Conservation (phyloP, 1,140 invertebrate species). For the Diorhabda elongata region DNA sequence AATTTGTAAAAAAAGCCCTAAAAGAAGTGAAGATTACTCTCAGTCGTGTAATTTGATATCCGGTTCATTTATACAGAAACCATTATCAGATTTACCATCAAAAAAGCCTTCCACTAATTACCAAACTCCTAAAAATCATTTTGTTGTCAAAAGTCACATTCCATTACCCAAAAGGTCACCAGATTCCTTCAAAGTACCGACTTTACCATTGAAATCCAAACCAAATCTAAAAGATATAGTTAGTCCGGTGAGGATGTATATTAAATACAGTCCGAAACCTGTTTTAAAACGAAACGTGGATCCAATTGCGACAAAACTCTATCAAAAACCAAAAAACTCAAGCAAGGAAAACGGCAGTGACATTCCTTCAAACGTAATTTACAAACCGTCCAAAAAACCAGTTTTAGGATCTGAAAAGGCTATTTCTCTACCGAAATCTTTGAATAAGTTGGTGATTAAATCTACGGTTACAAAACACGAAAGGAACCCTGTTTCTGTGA, state of each 20-base stretch:
- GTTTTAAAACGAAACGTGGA: constrained; percentile 11
- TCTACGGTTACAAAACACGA: constrained; percentile 7
- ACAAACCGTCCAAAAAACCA: constrained; percentile 11
- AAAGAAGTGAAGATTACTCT: not conserved
- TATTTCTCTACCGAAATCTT: constrained; percentile 1
- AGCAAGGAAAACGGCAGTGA: constrained; percentile 9
- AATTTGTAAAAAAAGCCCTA: not conserved
- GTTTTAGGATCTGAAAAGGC: constrained; percentile 6
- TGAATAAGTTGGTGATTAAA: constrained; percentile 14
- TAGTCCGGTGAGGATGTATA: constrained; percentile 16
- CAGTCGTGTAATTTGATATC: not conserved
- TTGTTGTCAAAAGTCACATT: not conserved
- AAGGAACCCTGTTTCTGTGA: not conserved
- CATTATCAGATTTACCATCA: not conserved
- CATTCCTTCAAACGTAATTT: constrained; percentile 10
- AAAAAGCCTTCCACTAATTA: not conserved
- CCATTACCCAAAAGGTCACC: constrained; percentile 7
- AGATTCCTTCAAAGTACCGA: constrained; percentile 16
- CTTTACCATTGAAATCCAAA: constrained; percentile 4
- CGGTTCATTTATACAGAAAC: constrained; percentile 5
- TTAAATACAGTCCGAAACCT: constrained; percentile 12
- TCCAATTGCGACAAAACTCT: not conserved
- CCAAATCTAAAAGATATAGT: constrained; percentile 8
- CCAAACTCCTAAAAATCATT: not conserved
- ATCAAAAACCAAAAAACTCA: not conserved